A percentile compares a stretch with the other conserved stretches of the same genome.
Conservation (phyloP, 2,888 invertebrate genomes). For the Tethea ocularis region DNA sequence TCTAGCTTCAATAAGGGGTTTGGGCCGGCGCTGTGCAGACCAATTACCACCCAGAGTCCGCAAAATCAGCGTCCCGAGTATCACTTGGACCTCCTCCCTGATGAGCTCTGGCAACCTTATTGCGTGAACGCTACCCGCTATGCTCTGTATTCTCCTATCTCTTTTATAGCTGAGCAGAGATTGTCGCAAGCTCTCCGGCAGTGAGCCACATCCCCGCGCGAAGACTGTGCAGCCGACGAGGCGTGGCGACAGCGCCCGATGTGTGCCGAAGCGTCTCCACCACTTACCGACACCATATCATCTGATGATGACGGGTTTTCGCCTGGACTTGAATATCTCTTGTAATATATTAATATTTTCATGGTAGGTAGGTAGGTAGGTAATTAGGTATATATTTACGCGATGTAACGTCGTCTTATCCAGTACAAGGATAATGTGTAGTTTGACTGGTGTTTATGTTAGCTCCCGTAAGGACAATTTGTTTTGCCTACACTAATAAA, state of each 20-base stretch:
- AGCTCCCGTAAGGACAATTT: not conserved
- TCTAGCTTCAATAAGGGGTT: too few relatives aligned
- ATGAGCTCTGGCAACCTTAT: too few relatives aligned
- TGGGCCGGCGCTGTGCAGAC: too few relatives aligned
- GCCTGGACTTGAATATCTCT: not conserved
- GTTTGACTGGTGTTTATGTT: not conserved
- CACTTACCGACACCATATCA: not conserved
- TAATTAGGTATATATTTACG: not conserved
- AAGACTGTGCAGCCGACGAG: not conserved
- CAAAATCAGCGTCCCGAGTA: too few relatives aligned
- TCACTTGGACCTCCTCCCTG: too few relatives aligned
- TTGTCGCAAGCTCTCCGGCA: not conserved
- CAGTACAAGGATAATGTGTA: not conserved
- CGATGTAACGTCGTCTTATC: not conserved
- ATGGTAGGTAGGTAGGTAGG: too few relatives aligned
- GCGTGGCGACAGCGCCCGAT: slow-evolving; percentile 1
- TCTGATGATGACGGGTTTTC: not conserved
- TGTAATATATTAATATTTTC: too few relatives aligned
- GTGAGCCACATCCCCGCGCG: not conserved
- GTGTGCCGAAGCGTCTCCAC: not conserved
- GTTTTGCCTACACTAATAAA: not conserved
- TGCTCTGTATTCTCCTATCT: too few relatives aligned
- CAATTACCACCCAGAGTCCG: too few relatives aligned
- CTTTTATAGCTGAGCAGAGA: not conserved
- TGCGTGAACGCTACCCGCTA: too few relatives aligned